A percentile compares a stretch with the other conserved stretches of the same genome.
These are phyloP conservation scores for Odontesthes bonariensis DNA, from an alignment of 2,113 vertebrate genomes.

Conservation along the genomic window DNA sequence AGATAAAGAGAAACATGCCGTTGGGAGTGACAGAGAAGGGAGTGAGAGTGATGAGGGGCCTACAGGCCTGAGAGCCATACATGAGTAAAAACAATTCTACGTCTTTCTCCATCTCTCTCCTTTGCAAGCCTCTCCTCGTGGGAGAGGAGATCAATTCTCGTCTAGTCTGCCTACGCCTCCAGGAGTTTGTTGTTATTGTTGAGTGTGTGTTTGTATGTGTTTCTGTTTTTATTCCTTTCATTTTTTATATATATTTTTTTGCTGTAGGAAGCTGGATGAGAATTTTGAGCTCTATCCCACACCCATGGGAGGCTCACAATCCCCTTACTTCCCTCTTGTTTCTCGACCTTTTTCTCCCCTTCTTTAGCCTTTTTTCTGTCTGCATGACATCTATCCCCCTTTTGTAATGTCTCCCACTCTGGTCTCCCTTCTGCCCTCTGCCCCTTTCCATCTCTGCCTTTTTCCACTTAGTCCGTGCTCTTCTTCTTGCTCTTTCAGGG, in stretches of 20 bases:
- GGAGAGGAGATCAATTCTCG: slow-evolving; percentile 83
- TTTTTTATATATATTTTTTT: slow-evolving; percentile 25
- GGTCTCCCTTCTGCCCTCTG: slow-evolving; percentile 58
- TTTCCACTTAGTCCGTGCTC: slow-evolving; percentile 29
- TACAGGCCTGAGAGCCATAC: slow-evolving; percentile 73
- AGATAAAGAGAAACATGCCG: slow-evolving; percentile 78
- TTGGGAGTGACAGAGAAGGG: slow-evolving; percentile 70
- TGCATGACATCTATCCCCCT: slow-evolving; percentile 39
- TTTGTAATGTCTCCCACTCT: slow-evolving; percentile 24
- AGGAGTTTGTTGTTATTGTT: slow-evolving; percentile 76
- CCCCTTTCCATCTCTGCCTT: slow-evolving; percentile 42
- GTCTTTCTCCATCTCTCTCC: slow-evolving; percentile 57
- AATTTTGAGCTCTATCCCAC: slow-evolving; percentile 63
- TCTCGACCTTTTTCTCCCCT: slow-evolving; percentile 38
- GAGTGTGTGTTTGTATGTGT: slow-evolving; percentile 52
- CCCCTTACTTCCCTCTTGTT: slow-evolving; percentile 52
- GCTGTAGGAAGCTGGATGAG: slow-evolving; percentile 60
- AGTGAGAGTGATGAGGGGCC: slow-evolving; percentile 69
- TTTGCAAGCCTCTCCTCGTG: slow-evolving; percentile 72
- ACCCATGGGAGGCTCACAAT: slow-evolving; percentile 45
- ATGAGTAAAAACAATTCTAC: slow-evolving; percentile 74
- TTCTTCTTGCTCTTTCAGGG: slow-evolving; percentile 61
- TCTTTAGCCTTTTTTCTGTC: slow-evolving; percentile 22
- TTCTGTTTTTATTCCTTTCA: slow-evolving; percentile 33
- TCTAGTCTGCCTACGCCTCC: slow-evolving; percentile 82